phyloP scores from a whole-genome alignment of 1,140 invertebrate genomes.

The Drosophila rhopaloa region DNA sequence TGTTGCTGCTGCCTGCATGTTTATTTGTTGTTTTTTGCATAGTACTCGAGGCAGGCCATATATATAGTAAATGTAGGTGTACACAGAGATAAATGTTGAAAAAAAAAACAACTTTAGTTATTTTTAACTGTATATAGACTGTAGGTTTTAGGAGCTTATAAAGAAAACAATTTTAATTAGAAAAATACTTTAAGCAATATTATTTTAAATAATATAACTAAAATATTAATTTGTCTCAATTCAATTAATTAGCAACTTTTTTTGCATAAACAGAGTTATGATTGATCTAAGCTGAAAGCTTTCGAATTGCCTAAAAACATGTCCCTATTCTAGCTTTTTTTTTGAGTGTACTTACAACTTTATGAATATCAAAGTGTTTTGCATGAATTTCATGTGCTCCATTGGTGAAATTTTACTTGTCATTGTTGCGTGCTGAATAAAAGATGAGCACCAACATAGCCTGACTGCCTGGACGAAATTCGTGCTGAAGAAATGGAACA shows the following conservation, averaged over 20 bases:
- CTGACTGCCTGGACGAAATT: conserved; percentile 12
- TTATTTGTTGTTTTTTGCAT: conserved; percentile 58
- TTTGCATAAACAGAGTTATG: too few species aligned
- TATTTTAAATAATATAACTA: too few species aligned
- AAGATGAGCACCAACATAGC: conserved; percentile 34
- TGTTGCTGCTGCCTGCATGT: conserved; percentile 33
- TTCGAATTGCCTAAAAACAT: too few species aligned
- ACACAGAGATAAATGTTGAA: not conserved
- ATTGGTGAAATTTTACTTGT: conserved; percentile 49
- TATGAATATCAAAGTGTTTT: conserved; percentile 71
- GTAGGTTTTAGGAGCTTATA: too few species aligned
- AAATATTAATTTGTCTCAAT: too few species aligned
- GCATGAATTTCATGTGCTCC: conserved; percentile 50
- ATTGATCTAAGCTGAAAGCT: too few species aligned
- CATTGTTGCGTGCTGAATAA: conserved; percentile 53
- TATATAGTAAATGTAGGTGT: not conserved
- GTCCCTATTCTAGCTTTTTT: not conserved
- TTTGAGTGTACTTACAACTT: conserved; percentile 28
- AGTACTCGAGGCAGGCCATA: conserved; percentile 32
- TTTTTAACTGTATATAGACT: too few species aligned
- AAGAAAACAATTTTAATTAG: too few species aligned
- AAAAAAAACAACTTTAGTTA: too few species aligned
- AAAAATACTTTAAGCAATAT: too few species aligned
- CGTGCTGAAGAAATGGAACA: not conserved
- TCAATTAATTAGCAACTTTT: too few species aligned